Evolutionary conservation across 2,888 invertebrate species (phyloP).

Genomic region (Drosophila multiciliata): DNA sequence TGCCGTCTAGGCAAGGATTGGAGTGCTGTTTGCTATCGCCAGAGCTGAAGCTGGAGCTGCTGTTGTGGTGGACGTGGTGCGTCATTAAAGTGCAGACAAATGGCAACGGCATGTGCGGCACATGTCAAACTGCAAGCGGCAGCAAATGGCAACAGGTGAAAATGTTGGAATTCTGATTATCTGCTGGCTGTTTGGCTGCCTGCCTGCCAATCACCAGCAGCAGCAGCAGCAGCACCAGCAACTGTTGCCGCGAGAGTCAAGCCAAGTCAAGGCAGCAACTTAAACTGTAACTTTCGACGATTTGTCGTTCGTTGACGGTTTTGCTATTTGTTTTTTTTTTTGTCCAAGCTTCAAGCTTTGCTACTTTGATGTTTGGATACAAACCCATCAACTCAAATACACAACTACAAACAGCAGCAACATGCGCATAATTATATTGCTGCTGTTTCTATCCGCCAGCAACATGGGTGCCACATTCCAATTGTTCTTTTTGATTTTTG

Average conservation of each 20-base stretch:
- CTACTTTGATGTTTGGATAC: slow-evolving; percentile 71
- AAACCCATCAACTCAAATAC: slow-evolving; percentile 63
- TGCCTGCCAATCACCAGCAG: slow-evolving; percentile 47
- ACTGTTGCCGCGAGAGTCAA: slow-evolving; percentile 50
- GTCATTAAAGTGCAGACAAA: slow-evolving; percentile 81
- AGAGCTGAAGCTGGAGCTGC: slow-evolving; percentile 11
- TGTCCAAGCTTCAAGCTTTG: slow-evolving; percentile 23
- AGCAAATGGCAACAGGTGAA: slow-evolving; percentile 78
- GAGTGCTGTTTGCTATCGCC: slow-evolving; percentile 34
- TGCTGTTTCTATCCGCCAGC: slow-evolving; percentile 36
- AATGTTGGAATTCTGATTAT: slow-evolving; percentile 82
- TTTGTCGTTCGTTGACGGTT: slow-evolving; percentile 72
- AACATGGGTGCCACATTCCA: slow-evolving; percentile 59
- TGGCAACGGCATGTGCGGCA: slow-evolving; percentile 83
- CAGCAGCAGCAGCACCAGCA: slow-evolving; percentile 39
- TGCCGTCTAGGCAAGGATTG: slow-evolving; percentile 53
- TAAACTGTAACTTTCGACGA: slow-evolving; percentile 81
- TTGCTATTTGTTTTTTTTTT: slow-evolving; percentile 34
- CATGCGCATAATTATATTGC: slow-evolving; percentile 67
- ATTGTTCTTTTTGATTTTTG: slow-evolving; percentile 11
- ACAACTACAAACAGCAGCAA: slow-evolving; percentile 41
- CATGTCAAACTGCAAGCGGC: slow-evolving; percentile 77
- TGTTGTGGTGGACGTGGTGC: slow-evolving; percentile 60
- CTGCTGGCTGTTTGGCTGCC: slow-evolving; percentile 51
- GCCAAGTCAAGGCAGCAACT: slow-evolving; percentile 53